phyloP scores from a whole-genome alignment of 2,888 invertebrate genomes.

The Latheticus oryzae region DNA sequence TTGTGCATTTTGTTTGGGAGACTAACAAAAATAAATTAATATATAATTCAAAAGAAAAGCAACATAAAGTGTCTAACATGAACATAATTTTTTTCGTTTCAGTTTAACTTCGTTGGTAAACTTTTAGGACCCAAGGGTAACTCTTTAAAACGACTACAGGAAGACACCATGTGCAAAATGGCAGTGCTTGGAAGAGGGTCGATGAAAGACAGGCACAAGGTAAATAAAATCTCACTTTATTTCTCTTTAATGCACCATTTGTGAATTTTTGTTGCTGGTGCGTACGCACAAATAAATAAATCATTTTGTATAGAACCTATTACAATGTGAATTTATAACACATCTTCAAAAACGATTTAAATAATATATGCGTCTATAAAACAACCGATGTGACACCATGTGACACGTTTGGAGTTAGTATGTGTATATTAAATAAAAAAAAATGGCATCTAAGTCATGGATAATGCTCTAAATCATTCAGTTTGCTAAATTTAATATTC shows the following conservation, averaged over 20 bases:
- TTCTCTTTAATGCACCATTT: constrained; percentile 2
- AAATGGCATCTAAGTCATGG: constrained; percentile 17
- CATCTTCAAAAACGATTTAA: constrained; percentile 39
- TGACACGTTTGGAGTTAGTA: constrained; percentile 17
- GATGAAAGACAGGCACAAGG: constrained; percentile 92
- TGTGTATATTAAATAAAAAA: no score
- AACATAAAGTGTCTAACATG: no score
- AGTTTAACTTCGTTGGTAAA: constrained; percentile 97
- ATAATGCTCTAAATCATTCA: constrained; percentile 18
- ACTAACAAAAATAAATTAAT: no score
- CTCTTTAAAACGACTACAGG: constrained; percentile 90
- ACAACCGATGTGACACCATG: constrained; percentile 37
- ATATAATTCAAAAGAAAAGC: no score
- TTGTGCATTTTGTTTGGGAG: no score
- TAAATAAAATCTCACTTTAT: constrained; percentile 14
- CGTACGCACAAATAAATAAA: neutral
- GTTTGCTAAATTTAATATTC: constrained; percentile 36
- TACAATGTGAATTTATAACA: constrained; percentile 27
- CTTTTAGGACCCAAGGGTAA: constrained; percentile 94
- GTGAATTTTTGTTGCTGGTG: neutral
- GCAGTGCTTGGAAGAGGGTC: constrained; percentile 93
- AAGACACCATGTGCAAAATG: constrained; percentile 97
- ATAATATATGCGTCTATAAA: constrained; percentile 36
- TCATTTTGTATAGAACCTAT: constrained; percentile 24
- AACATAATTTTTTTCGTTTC: constrained; percentile 58